Evolutionary conservation across 2,888 invertebrate species (phyloP).

Genomic region (Exephanes ischioxanthus): DNA sequence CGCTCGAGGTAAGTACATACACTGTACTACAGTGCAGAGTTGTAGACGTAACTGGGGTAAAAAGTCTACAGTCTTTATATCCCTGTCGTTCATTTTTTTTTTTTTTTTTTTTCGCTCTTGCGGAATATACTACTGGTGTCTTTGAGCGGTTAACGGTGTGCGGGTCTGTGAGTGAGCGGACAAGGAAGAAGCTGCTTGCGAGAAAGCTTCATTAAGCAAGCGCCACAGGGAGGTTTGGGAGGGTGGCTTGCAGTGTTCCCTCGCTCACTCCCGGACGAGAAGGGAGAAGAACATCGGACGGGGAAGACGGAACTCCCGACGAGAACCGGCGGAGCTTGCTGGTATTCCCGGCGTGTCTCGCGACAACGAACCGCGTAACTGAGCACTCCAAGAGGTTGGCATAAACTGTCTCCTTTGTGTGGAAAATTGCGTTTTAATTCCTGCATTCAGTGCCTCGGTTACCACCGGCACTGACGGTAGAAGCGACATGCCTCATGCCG

Average conservation of each 20-base stretch:
- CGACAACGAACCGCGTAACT: slow-evolving; percentile 64
- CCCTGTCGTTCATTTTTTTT: slow-evolving; percentile 31
- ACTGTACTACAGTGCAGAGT: slow-evolving; percentile 10
- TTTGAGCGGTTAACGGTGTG: slow-evolving; percentile 53
- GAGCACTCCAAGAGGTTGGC: slow-evolving; percentile 73
- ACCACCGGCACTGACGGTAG: slow-evolving; percentile 64
- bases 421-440: slow-evolving; percentile 85
- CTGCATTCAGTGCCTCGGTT: slow-evolving; percentile 80
- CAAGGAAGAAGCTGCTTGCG: slow-evolving; percentile 78
- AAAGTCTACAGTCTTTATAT: slow-evolving; percentile 37
- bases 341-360: slow-evolving; percentile 35
- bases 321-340: slow-evolving; percentile 21
- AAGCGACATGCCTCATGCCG: slow-evolving; percentile 46
- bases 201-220: slow-evolving; percentile 83
- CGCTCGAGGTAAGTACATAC: slow-evolving; percentile 36
- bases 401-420: slow-evolving; percentile 83
- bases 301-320: slow-evolving; percentile 52
- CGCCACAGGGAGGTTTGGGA: slow-evolving; percentile 73
- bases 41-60: slow-evolving; percentile 23
- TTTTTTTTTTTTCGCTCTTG: slow-evolving; percentile 37
- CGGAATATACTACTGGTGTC: slow-evolving; percentile 56
- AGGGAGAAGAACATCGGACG: slow-evolving; percentile 55
- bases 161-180: slow-evolving; percentile 69
- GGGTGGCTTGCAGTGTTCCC: slow-evolving; percentile 40
- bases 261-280: slow-evolving; percentile 59